These are phyloP conservation scores for Microtus oregoni DNA, from an alignment of 2,113 vertebrate species.

Conservation along the genomic window DNA sequence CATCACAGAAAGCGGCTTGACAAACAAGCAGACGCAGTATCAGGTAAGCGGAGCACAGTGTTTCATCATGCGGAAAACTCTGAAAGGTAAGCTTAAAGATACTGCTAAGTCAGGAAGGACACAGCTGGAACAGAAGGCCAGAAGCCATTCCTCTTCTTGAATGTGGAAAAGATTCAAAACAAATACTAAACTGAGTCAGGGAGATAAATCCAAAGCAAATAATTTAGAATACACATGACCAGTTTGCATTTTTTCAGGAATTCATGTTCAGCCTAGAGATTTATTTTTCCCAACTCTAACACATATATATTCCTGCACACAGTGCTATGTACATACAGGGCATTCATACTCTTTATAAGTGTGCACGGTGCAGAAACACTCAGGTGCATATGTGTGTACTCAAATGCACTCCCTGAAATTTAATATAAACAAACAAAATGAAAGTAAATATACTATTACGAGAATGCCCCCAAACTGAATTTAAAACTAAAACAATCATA, in stretches of 20 bases:
- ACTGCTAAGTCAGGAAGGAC: neutral
- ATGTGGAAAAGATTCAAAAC: neutral
- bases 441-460: neutral
- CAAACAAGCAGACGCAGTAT: neutral
- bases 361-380: too few relatives aligned
- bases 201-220: neutral
- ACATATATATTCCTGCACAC: neutral
- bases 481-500: neutral
- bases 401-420: neutral
- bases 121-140: neutral
- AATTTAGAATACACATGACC: neutral
- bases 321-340: fast-evolving
- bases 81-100: neutral
- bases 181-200: neutral
- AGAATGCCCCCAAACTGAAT: neutral
- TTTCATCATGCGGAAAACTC: neutral
- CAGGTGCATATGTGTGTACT: too few relatives aligned
- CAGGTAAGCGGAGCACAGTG: neutral
- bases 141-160: neutral
- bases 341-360: neutral
- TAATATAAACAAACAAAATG: neutral
- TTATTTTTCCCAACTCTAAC: neutral
- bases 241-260: neutral
- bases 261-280: neutral
- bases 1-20: neutral